These are phyloP conservation scores for Pedionomus torquatus DNA, from an alignment of 2,113 vertebrate species.

Conservation along the genomic window DNA sequence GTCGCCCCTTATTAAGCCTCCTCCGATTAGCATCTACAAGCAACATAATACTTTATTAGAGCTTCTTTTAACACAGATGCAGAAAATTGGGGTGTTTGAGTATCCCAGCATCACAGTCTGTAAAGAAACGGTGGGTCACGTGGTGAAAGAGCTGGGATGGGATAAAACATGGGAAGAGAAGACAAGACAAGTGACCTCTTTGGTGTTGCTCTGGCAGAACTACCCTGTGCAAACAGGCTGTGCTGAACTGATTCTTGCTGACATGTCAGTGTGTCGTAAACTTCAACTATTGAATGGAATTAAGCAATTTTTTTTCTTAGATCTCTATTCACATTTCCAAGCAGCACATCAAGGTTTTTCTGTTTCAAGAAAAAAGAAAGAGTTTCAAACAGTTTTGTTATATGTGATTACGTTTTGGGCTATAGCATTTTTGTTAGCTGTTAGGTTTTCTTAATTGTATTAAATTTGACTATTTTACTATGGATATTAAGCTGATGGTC, in stretches of 20 bases:
- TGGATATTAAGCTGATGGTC: background rate
- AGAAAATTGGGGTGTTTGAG: background rate
- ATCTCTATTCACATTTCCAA: background rate
- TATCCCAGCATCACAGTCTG: accelerated
- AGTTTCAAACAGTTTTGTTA: background rate
- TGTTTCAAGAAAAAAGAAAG: background rate
- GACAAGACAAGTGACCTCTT: background rate
- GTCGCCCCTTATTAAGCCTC: background rate
- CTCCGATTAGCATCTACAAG: background rate
- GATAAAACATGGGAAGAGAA: background rate
- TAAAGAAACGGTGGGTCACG: background rate
- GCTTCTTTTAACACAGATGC: background rate
- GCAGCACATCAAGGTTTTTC: background rate
- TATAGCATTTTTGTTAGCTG: background rate
- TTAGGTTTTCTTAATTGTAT: background rate
- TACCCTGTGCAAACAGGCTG: background rate
- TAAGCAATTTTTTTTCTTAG: background rate
- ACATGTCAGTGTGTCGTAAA: background rate
- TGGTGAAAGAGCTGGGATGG: background rate
- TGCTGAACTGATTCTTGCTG: background rate
- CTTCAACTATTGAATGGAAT: background rate
- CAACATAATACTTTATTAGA: background rate
- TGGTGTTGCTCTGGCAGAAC: background rate
- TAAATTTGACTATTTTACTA: background rate
- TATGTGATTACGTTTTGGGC: background rate